Conservation (phyloP, 2,888 invertebrate genomes). For the Drosophila aldrichi region DNA sequence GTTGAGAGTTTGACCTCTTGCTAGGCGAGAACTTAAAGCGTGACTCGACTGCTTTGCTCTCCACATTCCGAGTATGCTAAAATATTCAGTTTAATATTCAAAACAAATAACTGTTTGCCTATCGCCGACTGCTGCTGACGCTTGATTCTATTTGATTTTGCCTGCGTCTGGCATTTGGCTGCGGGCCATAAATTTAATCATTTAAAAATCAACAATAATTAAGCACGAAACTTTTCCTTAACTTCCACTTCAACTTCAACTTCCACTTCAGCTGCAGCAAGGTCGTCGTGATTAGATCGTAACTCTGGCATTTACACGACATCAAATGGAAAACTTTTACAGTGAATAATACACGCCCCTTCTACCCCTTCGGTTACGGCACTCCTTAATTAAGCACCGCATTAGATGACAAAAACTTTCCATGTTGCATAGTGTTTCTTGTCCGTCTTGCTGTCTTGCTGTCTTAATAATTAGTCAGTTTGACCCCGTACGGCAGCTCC, state of each 20-base stretch:
- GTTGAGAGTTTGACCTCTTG: not conserved
- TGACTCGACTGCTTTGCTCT: not conserved
- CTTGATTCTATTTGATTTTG: constrained; percentile 30
- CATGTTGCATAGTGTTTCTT: constrained; percentile 31
- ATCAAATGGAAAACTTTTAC: constrained; percentile 74
- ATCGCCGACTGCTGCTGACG: constrained; percentile 6
- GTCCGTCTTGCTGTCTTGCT: constrained; percentile 26
- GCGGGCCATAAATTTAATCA: constrained; percentile 64
- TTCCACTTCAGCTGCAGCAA: constrained; percentile 26
- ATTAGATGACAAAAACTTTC: constrained; percentile 61
- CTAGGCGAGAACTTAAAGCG: not conserved
- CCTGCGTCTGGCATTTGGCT: constrained; percentile 62
- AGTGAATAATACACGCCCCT: not conserved
- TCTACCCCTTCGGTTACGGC: not conserved
- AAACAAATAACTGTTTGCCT: not conserved
- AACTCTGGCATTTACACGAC: constrained; percentile 71
- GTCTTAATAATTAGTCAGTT: constrained; percentile 56
- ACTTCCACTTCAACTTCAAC: constrained; percentile 39
- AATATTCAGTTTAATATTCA: constrained; percentile 6
- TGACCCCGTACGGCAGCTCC: constrained; percentile 1
- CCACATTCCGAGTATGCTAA: no score
- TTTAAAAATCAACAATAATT: constrained; percentile 77
- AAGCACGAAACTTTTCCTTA: constrained; percentile 63
- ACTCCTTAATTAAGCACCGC: constrained; percentile 58
- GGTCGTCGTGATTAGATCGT: constrained; percentile 50